A percentile compares a stretch with the other conserved stretches of the same genome.
phyloP scores from a whole-genome alignment of 1,140 invertebrate genomes.

The Manduca sexta region DNA sequence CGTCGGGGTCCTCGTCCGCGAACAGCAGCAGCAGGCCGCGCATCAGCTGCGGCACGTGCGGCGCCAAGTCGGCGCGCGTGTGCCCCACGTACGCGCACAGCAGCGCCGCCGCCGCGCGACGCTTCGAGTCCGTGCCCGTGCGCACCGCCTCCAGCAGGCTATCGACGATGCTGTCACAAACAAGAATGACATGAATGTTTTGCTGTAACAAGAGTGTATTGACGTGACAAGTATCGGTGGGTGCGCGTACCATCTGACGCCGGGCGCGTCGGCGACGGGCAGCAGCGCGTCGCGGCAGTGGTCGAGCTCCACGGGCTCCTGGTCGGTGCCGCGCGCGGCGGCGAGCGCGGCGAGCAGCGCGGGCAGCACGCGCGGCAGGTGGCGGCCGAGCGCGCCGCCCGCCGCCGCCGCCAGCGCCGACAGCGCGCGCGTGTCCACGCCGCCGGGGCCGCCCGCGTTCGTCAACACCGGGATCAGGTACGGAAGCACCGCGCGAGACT shows the following conservation, averaged over 20 bases:
- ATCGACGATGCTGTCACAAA: slow-evolving; percentile 84
- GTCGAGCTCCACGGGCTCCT: slow-evolving; percentile 87
- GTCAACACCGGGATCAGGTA: slow-evolving; percentile 97
- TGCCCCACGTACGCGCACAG: slow-evolving; percentile 92
- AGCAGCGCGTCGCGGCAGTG: slow-evolving; percentile 95
- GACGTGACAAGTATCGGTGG: not conserved
- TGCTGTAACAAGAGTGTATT: no score
- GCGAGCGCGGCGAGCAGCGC: slow-evolving; percentile 88
- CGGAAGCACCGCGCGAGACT: slow-evolving; percentile 94
- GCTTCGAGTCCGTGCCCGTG: slow-evolving; percentile 76
- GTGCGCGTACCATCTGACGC: slow-evolving; percentile 76
- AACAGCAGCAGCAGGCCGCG: slow-evolving; percentile 91
- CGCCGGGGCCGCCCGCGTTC: slow-evolving; percentile 73
- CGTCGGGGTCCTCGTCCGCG: slow-evolving; percentile 85
- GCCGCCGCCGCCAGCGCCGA: slow-evolving; percentile 93
- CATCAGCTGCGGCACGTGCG: slow-evolving; percentile 91
- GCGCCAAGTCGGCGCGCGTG: slow-evolving; percentile 88
- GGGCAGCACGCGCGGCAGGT: slow-evolving; percentile 92
- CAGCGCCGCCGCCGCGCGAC: slow-evolving; percentile 88
- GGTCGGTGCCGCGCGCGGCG: slow-evolving; percentile 78
- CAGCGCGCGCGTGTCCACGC: slow-evolving; percentile 94
- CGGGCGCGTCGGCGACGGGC: slow-evolving; percentile 90
- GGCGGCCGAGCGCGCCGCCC: slow-evolving; percentile 92
- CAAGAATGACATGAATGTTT: no score
- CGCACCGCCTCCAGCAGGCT: slow-evolving; percentile 88